phyloP scores from a whole-genome alignment of 2,888 invertebrate genomes.

The Parapristionchus giblindavisi region DNA sequence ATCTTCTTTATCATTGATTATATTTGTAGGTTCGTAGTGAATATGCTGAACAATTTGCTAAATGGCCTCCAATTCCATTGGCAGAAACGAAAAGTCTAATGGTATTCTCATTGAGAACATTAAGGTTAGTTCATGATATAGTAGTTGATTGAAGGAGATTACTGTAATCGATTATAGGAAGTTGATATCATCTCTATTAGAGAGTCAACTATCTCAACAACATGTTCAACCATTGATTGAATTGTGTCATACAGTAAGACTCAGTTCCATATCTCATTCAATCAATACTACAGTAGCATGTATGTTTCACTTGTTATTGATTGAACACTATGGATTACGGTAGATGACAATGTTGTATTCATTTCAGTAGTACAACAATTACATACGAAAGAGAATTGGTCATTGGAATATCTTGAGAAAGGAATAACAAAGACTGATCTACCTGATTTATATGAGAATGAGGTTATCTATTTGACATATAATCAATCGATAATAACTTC shows the following conservation, averaged over 20 bases:
- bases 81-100: conserved; percentile 52
- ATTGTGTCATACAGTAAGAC: conserved; percentile 64
- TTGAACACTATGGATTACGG: background rate
- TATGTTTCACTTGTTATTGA: background rate
- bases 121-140: conserved; percentile 44
- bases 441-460: conserved; percentile 67
- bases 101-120: conserved; percentile 57
- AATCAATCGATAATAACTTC: too few species aligned
- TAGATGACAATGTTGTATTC: background rate
- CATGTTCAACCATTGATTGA: conserved; percentile 67
- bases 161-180: conserved; percentile 44
- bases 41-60: conserved; percentile 59
- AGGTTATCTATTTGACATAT: too few species aligned
- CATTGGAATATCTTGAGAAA: conserved; percentile 58
- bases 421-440: conserved; percentile 62
- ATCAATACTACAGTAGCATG: background rate
- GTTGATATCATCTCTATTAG: conserved; percentile 60
- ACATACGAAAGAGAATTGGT: conserved; percentile 65
- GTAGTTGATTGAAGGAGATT: background rate
- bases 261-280: conserved; percentile 14
- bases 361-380: conserved; percentile 54
- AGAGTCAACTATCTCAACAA: conserved; percentile 53
- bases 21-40: conserved; percentile 30
- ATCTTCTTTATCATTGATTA: conserved; percentile 7
- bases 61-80: conserved; percentile 59